A percentile compares a stretch with the other conserved stretches of the same genome.
Evolutionary conservation across 1,140 invertebrate species (phyloP).

Genomic region (Drosophila sp.): DNA sequence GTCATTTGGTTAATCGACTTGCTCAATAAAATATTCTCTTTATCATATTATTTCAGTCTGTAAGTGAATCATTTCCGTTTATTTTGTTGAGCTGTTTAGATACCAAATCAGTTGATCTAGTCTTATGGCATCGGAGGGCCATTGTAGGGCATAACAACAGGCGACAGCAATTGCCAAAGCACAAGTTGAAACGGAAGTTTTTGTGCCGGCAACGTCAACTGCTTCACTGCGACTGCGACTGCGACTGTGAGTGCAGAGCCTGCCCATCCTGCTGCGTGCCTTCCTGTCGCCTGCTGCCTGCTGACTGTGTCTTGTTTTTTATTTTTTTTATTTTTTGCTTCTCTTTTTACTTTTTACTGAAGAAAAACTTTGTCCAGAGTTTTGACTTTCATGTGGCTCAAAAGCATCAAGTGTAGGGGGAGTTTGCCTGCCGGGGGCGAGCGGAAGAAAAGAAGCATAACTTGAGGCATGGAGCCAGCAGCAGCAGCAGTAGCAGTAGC

Average conservation of each 20-base stretch:
- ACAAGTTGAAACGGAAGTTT: conserved; percentile 73
- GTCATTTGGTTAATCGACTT: no score
- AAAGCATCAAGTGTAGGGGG: conserved; percentile 18
- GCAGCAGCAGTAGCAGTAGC: conserved; percentile 48
- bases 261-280: not conserved
- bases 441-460: conserved; percentile 29
- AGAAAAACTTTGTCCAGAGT: conserved; percentile 70
- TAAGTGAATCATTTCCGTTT: conserved; percentile 11
- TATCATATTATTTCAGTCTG: not conserved
- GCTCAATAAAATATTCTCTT: no score
- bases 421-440: not conserved
- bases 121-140: conserved; percentile 12
- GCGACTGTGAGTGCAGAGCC: conserved; percentile 1
- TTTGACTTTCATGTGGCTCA: conserved; percentile 51
- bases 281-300: not conserved
- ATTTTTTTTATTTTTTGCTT: not conserved
- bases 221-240: conserved; percentile 28
- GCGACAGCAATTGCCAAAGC: conserved; percentile 62
- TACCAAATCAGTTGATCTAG: conserved; percentile 6
- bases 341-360: conserved; percentile 40
- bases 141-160: conserved; percentile 41
- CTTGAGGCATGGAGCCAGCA: conserved; percentile 51
- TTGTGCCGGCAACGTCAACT: conserved; percentile 39
- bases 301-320: conserved; percentile 29
- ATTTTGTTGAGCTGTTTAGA: conserved; percentile 6